Evolutionary conservation across 2,113 vertebrate genomes (phyloP), one percentile per base, ranked within the genome.

Genomic region (Ophiodon elongatus): DNA sequence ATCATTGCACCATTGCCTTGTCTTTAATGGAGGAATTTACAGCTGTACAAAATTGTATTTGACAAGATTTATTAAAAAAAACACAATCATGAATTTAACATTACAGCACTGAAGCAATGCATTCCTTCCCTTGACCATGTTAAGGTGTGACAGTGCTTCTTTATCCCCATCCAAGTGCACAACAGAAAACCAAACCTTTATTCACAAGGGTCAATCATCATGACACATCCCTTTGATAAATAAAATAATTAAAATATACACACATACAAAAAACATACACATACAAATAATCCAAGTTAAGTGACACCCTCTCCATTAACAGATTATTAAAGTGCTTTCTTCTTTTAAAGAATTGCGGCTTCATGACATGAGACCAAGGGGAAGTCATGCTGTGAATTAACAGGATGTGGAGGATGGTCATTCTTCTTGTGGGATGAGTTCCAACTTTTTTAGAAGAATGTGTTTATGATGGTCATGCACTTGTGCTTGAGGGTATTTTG

Each of bases 21-120:
- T 84, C 65, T 91, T 94, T 95, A 94, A 94, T 93, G 86, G 79
- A 89, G 93, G 81, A 79, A 84, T 93, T 94, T 94, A 93, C 92
- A 94, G 31, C 88, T 95, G 91, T 96, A 96, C 94, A 95, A 95
- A 94, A 92, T 92, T 69, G 80, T 86, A 89, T 85, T 93, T 90
- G 92, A 92, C 90, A 94, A 54, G 37, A 84, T 78, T 27, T 84
- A 86, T 85, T 91, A 85, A 76, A 66, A 54, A 31, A 43, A 37
- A 59, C 23, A 75, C 5, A 17, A 60, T 60, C 57, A 13, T 37
- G 17, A 57, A 52, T 70, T 4, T 15, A 79, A 64, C 29, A 10
- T 25, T 62, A 50, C 23, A 11, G 31, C 63, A 63, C 25, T 50
- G 8, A 54, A 72, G 74, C 39, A 31, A 25, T 25, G 31, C 33